phyloP scores from a whole-genome alignment of 2,888 invertebrate species.

The Caenorhabditis angaria region DNA sequence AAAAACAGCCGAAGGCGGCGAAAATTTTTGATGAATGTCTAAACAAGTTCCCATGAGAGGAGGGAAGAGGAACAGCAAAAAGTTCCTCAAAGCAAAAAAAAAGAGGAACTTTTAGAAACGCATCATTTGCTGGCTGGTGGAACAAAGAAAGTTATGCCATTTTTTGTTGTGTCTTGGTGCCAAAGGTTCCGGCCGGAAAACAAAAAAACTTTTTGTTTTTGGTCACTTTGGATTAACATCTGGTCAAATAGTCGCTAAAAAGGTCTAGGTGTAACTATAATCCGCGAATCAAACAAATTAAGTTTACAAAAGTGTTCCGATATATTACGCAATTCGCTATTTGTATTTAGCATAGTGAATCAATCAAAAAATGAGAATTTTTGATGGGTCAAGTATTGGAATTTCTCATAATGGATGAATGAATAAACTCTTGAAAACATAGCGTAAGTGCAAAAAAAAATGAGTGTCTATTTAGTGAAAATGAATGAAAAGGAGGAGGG shows the following conservation, averaged over 20 bases:
- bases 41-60: neutral
- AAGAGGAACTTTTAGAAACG: neutral
- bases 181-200: no score
- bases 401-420: no score
- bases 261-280: neutral
- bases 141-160: no score
- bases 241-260: neutral
- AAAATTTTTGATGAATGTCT: neutral
- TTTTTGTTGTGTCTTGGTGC: no score
- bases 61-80: no score
- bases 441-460: no score
- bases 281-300: conserved; percentile 1
- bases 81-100: neutral
- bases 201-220: no score
- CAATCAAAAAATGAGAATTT: neutral
- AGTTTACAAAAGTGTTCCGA: conserved; percentile 1
- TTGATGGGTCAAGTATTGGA: neutral
- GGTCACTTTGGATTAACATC: neutral
- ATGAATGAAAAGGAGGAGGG: neutral
- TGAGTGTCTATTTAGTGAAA: no score
- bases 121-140: neutral
- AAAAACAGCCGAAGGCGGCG: neutral
- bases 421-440: no score
- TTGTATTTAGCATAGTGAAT: no score
- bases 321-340: neutral